A percentile compares a stretch with the other conserved stretches of the same genome.
phyloP scores from a whole-genome alignment of 2,797 vertebrate species.

The Acanthiza pusilla region DNA sequence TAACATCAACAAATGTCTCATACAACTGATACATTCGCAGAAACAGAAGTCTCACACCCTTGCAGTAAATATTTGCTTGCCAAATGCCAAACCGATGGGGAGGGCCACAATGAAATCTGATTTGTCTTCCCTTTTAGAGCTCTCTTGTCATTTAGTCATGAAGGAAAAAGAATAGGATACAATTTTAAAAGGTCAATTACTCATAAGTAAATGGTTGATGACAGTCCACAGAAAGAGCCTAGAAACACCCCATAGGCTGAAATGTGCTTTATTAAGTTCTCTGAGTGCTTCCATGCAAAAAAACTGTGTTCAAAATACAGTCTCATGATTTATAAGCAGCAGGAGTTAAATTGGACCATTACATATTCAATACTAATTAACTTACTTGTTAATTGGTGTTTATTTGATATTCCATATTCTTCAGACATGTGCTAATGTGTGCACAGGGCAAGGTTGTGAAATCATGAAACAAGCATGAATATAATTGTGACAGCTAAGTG shows the following conservation, averaged over 20 bases:
- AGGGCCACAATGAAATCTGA: not conserved
- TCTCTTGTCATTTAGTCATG: not conserved
- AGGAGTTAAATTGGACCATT: constrained; percentile 9
- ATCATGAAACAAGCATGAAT: not conserved
- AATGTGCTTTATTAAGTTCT: not conserved
- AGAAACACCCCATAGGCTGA: not conserved
- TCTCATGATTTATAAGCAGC: not conserved
- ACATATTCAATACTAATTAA: not conserved
- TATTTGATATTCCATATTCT: not conserved
- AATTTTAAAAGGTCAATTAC: constrained; percentile 28
- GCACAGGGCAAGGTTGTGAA: not conserved
- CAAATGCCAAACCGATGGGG: not conserved
- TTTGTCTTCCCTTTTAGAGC: not conserved
- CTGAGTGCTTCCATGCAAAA: not conserved
- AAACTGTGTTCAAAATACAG: not conserved
- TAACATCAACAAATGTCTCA: not conserved
- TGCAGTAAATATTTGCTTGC: not conserved
- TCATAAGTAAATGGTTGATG: not conserved
- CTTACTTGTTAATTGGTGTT: not conserved
- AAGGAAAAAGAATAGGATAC: not conserved
- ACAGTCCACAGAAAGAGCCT: not conserved
- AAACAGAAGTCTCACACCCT: not conserved
- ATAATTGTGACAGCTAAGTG: not conserved
- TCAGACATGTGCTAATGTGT: not conserved
- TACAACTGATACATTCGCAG: not conserved